Conservation (phyloP, 2,797 vertebrate genomes). For the Brotula barbata region DNA sequence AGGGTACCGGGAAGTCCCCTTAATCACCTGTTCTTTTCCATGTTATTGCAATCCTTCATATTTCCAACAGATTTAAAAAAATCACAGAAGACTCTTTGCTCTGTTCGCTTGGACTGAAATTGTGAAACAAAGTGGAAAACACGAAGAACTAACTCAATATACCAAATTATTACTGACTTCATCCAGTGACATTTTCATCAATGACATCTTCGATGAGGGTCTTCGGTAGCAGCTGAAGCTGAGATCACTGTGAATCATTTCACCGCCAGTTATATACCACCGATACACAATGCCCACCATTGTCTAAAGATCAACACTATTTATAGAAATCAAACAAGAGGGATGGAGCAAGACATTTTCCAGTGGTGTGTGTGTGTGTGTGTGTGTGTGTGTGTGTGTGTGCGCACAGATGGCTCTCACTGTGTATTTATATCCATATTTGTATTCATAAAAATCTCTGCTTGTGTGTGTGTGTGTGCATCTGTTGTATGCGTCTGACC, state of each 20-base stretch:
- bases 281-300: slow-evolving; percentile 65
- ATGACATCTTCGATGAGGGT: background rate
- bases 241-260: slow-evolving; percentile 44
- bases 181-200: slow-evolving; percentile 5
- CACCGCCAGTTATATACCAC: slow-evolving; percentile 22
- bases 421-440: slow-evolving; percentile 56
- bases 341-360: slow-evolving; percentile 43
- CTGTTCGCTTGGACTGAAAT: too few species aligned
- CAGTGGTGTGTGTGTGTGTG: slow-evolving; percentile 27
- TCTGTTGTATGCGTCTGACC: slow-evolving; percentile 40
- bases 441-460: slow-evolving; percentile 33
- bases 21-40: too few species aligned
- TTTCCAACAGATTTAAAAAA: too few species aligned
- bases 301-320: slow-evolving; percentile 68
- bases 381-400: slow-evolving; percentile 7
- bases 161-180: background rate
- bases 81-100: too few species aligned
- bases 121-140: too few species aligned
- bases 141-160: too few species aligned
- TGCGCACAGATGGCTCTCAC: slow-evolving; percentile 29
- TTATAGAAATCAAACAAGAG: slow-evolving; percentile 55
- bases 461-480: slow-evolving; percentile 33
- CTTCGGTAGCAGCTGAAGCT: slow-evolving; percentile 38
- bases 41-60: too few species aligned
- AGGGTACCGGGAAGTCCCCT: too few species aligned